Evolutionary conservation across 2,888 invertebrate genomes (phyloP), one percentile per base, ranked within the genome.

Genomic region (Nycteola revayana): DNA sequence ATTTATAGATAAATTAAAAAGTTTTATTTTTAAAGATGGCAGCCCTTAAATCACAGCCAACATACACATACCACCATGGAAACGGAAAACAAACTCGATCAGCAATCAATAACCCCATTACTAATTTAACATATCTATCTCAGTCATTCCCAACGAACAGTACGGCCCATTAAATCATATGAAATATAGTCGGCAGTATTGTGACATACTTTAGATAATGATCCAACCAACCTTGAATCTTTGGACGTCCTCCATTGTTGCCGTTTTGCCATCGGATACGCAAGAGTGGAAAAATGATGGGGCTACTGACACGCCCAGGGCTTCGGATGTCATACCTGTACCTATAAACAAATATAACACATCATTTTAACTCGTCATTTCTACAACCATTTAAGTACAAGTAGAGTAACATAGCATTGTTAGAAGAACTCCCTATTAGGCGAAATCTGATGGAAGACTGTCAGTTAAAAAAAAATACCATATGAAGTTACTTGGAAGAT

Each of bases 241-340:
- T 74, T 96, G 93, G 39, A 98, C 96, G 85, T 98, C 98, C 89
- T 97, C 97, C 95, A 98, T 96, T 82, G 96, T 95, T 44, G 97
- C 98, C 28, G 96, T 95, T 89, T 97, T 96, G 47, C 97, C 97
- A 80, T 97, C 96, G 66, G 96, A 95, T 66, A 98, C 97, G 89
- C 98, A 98, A 56, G 96, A 95, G 85, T 97, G 97, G 90, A 98
- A 98, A 84, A 98, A 96, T 60, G 97, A 97, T 10, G 98, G 98
- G 32, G 98, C 98, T 28, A 98, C 98, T 23, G 96, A 96, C 65
- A 98, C 97, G 48, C 97, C 97, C 55, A 98, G 90, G 24, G 98
- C 97, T 87, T 98, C 97, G 60, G 97, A 96, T 58, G 96, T 96
- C 98, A 98, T 98, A 59, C 96, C 96, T 33, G 97, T 97, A 64